phyloP scores from a whole-genome alignment of 2,797 vertebrate genomes.

The Nyctalus aviator region DNA sequence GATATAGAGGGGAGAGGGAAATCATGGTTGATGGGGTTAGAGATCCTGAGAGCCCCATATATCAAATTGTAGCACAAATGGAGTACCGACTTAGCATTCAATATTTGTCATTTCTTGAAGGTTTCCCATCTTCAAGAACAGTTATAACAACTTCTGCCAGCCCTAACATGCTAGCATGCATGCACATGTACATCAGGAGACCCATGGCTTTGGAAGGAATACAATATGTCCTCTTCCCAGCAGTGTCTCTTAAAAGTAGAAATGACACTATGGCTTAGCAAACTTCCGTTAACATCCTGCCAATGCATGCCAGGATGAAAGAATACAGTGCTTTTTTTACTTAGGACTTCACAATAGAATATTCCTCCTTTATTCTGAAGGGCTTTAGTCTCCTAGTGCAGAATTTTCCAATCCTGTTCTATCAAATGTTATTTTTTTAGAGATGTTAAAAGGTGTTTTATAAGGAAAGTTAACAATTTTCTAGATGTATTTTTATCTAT shows the following conservation, averaged over 20 bases:
- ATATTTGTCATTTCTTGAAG: conserved; percentile 10
- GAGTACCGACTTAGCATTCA: neutral
- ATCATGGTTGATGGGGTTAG: neutral
- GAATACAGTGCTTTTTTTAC: neutral
- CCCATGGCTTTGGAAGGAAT: neutral
- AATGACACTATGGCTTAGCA: neutral
- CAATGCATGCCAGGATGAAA: neutral
- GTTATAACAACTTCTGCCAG: neutral
- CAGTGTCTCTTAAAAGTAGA: neutral
- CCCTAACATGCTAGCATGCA: neutral
- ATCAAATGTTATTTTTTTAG: neutral
- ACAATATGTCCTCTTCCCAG: neutral
- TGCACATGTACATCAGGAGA: neutral
- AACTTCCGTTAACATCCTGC: neutral
- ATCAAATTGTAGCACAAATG: neutral
- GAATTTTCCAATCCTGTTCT: conserved; percentile 7
- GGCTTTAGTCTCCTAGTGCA: neutral
- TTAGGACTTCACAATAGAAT: neutral
- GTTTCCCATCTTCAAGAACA: neutral
- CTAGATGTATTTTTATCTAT: neutral
- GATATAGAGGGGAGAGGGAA: neutral
- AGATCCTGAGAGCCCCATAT: neutral
- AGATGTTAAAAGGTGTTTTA: neutral
- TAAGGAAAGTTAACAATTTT: neutral
- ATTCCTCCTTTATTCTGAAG: neutral